phyloP scores from a whole-genome alignment of 2,888 invertebrate species.

The Caradrina kadenii region DNA sequence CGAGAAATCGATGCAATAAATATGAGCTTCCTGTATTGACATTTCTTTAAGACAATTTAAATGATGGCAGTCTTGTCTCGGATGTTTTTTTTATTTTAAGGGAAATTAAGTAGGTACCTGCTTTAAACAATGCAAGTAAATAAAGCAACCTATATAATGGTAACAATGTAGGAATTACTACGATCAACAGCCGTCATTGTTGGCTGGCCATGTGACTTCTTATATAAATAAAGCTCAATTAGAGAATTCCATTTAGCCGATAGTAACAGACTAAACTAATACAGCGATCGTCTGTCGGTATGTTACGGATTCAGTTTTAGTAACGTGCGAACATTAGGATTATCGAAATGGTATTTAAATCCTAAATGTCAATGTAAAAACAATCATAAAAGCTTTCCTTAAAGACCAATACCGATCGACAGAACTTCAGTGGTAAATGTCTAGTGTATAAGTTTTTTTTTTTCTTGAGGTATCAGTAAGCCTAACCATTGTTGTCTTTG shows the following conservation, averaged over 20 bases:
- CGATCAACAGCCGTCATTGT: constrained; percentile 14
- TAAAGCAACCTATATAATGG: constrained; percentile 5
- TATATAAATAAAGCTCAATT: constrained; percentile 38
- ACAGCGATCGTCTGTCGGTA: neutral
- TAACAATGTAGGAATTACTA: constrained; percentile 28
- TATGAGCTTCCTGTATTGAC: constrained; percentile 53
- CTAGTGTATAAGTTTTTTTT: neutral
- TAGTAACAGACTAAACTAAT: neutral
- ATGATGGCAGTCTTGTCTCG: constrained; percentile 33
- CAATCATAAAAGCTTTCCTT: neutral
- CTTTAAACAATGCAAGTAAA: constrained; percentile 16
- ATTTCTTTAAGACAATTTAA: constrained; percentile 49
- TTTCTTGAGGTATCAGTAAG: neutral
- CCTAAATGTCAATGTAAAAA: neutral
- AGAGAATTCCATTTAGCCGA: constrained; percentile 36
- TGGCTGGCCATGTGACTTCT: constrained; percentile 30
- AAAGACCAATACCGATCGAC: neutral
- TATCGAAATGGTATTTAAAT: constrained; percentile 1
- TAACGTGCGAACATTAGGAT: neutral
- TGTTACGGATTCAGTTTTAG: constrained; percentile 15
- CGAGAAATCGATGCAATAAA: constrained; percentile 53
- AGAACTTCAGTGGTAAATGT: neutral
- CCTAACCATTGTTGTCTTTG: constrained; percentile 49
- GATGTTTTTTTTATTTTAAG: constrained; percentile 25
- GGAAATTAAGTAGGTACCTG: constrained; percentile 8